phyloP scores from a whole-genome alignment of 2,888 invertebrate genomes.

The Vesta saturnalis region DNA sequence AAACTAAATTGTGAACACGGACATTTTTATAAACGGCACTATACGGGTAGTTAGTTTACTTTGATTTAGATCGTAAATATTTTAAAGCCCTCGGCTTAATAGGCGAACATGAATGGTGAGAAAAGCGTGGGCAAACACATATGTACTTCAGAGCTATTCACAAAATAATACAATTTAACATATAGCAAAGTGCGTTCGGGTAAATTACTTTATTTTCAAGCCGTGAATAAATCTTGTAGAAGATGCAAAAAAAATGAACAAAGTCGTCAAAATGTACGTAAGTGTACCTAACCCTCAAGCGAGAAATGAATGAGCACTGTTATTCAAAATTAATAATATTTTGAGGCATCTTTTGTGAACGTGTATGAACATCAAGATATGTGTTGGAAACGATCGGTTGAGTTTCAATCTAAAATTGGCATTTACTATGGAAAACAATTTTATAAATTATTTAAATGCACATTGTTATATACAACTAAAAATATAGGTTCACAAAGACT shows the following conservation, averaged over 20 bases:
- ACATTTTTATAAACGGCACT: conserved; percentile 33
- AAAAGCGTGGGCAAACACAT: conserved; percentile 52
- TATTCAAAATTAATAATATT: too few relatives aligned
- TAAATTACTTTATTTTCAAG: conserved; percentile 42
- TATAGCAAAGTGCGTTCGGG: conserved; percentile 48
- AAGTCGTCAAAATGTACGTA: too few relatives aligned
- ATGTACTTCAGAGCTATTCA: conserved; percentile 52
- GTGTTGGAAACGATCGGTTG: conserved; percentile 2
- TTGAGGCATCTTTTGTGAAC: not conserved
- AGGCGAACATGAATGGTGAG: conserved; percentile 43
- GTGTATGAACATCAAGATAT: conserved; percentile 1
- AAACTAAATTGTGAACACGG: conserved; percentile 19
- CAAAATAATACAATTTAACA: conserved; percentile 54
- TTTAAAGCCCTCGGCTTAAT: conserved; percentile 30
- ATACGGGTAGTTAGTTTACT: conserved; percentile 26
- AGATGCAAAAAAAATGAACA: too few relatives aligned
- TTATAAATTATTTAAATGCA: not conserved
- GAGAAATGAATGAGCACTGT: too few relatives aligned
- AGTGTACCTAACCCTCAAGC: too few relatives aligned
- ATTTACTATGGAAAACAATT: not conserved
- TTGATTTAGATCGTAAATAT: conserved; percentile 44
- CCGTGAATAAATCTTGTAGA: too few relatives aligned
- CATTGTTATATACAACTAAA: not conserved
- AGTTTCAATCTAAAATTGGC: conserved; percentile 9
- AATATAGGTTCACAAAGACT: not conserved